Conservation (phyloP, 2,797 vertebrate genomes). For the Lithobates pipiens region DNA sequence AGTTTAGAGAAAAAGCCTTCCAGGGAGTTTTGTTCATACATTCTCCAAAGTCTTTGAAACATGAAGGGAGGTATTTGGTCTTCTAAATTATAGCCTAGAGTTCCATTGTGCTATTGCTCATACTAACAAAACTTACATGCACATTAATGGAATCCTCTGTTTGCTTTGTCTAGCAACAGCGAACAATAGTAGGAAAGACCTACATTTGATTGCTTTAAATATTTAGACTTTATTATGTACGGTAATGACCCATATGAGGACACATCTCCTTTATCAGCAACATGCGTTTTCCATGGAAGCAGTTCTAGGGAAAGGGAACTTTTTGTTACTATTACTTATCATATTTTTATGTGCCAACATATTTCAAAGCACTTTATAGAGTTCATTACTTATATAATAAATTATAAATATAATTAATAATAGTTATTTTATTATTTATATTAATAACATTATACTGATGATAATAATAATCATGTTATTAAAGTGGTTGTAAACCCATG, state of each 20-base stretch:
- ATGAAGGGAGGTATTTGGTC: constrained; percentile 66
- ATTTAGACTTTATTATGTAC: constrained; percentile 43
- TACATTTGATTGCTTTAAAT: constrained; percentile 48
- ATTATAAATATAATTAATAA: too few relatives aligned
- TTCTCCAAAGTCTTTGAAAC: constrained; percentile 68
- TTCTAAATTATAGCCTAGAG: constrained; percentile 65
- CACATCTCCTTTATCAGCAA: constrained; percentile 20
- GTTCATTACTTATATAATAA: too few relatives aligned
- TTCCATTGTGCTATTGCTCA: constrained; percentile 61
- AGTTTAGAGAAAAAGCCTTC: constrained; percentile 64
- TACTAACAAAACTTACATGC: constrained; percentile 18
- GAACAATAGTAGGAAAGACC: constrained; percentile 46
- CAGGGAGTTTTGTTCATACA: constrained; percentile 67
- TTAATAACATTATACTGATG: too few relatives aligned
- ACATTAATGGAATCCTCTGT: constrained; percentile 46
- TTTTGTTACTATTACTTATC: background rate
- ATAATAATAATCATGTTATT: too few relatives aligned
- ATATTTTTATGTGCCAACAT: background rate
- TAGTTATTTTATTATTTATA: too few relatives aligned
- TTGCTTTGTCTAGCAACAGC: constrained; percentile 43
- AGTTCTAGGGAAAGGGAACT: background rate
- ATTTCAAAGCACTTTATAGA: background rate
- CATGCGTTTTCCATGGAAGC: background rate
- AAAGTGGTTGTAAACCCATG: too few relatives aligned
- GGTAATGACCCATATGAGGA: constrained; percentile 39